Conservation (phyloP, 64 coral and sea anemone genomes). For the Porites australiensis region DNA sequence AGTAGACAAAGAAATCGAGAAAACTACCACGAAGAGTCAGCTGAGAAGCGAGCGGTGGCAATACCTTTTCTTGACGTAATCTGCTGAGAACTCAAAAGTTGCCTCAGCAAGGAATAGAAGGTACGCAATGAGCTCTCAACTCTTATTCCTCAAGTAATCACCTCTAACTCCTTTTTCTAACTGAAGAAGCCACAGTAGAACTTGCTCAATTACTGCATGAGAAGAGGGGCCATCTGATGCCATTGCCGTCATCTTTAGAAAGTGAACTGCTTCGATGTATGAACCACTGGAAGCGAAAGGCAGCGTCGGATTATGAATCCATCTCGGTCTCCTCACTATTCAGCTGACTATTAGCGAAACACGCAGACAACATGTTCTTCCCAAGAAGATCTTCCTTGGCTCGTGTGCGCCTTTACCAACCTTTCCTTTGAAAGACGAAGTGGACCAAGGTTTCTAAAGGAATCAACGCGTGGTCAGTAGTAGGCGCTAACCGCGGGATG, state of each 20-base stretch:
- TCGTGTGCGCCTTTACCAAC: too few relatives aligned
- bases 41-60: slow-evolving; percentile 48
- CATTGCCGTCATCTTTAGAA: slow-evolving; percentile 59
- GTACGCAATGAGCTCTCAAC: slow-evolving; percentile 61
- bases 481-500: too few relatives aligned
- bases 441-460: too few relatives aligned
- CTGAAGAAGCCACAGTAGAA: slow-evolving; percentile 34
- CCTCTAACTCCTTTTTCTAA: not conserved
- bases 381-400: too few relatives aligned
- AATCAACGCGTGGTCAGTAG: too few relatives aligned
- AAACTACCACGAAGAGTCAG: slow-evolving; percentile 49
- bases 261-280: slow-evolving; percentile 15
- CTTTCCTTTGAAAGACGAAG: too few relatives aligned
- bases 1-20: slow-evolving; percentile 27
- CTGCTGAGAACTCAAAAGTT: slow-evolving; percentile 47
- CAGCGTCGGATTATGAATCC: too few relatives aligned
- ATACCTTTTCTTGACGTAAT: not conserved
- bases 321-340: slow-evolving; percentile 56
- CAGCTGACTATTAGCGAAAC: slow-evolving; percentile 12
- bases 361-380: slow-evolving; percentile 67
- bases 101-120: slow-evolving; percentile 48
- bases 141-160: slow-evolving; percentile 45
- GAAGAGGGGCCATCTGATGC: slow-evolving; percentile 64
- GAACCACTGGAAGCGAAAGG: too few relatives aligned
- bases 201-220: not conserved